Evolutionary conservation across 2,888 invertebrate genomes (phyloP).

Genomic region (Epinotia brunnichana): DNA sequence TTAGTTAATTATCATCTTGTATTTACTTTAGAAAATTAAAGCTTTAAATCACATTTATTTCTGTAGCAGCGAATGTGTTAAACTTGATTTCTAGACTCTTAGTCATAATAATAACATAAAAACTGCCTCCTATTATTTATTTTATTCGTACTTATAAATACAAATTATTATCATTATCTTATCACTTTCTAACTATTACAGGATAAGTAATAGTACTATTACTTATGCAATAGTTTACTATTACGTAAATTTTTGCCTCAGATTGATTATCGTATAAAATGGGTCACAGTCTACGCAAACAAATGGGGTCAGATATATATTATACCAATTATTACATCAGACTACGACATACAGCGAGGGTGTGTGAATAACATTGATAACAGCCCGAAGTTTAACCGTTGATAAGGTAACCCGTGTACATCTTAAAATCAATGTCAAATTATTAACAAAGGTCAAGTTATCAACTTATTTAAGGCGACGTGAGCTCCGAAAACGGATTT

Average conservation of each 20-base stretch:
- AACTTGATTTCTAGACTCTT: too few species aligned
- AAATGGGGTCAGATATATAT: not conserved
- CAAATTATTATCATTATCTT: too few species aligned
- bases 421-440: constrained; percentile 14
- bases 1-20: too few species aligned
- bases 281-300: constrained; percentile 16
- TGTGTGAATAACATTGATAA: constrained; percentile 20
- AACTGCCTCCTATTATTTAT: too few species aligned
- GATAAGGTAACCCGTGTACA: not conserved
- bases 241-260: not conserved
- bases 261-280: not conserved
- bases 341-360: constrained; percentile 1
- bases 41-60: too few species aligned
- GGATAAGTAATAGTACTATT: too few species aligned
- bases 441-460: constrained; percentile 9
- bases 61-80: too few species aligned
- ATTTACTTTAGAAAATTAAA: too few species aligned
- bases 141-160: too few species aligned
- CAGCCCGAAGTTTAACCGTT: not conserved
- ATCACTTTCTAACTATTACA: too few species aligned
- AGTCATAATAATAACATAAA: too few species aligned
- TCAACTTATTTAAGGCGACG: not conserved
- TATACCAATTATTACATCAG: constrained; percentile 33
- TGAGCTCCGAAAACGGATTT: too few species aligned
- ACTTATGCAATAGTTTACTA: not conserved